A percentile compares a stretch with the other conserved stretches of the same genome.
Evolutionary conservation across 2,113 vertebrate genomes (phyloP).

Genomic region (Nasalis larvatus): DNA sequence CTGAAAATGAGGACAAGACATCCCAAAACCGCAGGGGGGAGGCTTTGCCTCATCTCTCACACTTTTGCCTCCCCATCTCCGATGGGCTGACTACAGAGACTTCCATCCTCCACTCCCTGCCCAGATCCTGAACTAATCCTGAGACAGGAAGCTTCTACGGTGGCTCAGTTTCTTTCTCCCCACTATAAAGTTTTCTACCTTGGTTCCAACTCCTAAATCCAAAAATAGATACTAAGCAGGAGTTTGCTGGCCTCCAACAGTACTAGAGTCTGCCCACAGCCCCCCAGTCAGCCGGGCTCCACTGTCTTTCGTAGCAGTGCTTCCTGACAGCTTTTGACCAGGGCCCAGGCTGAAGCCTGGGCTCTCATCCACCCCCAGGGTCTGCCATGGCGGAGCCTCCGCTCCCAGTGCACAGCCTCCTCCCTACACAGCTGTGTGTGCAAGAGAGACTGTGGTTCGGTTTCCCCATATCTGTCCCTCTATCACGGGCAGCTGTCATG

Average conservation of each 20-base stretch:
- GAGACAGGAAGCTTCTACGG: not conserved
- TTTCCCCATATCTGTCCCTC: not conserved
- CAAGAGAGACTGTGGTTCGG: not conserved
- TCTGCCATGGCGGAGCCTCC: not conserved
- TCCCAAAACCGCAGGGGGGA: accelerated
- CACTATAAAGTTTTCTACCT: not conserved
- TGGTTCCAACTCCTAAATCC: not conserved
- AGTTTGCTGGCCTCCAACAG: not conserved
- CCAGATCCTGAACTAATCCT: not conserved
- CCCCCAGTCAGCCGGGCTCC: not conserved
- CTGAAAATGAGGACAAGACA: not conserved
- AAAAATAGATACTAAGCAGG: not conserved
- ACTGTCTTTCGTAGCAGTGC: not conserved
- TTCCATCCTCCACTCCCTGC: no score
- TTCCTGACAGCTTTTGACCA: not conserved
- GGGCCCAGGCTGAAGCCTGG: no score
- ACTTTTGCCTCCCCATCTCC: not conserved
- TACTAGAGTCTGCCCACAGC: not conserved
- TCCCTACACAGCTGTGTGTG: not conserved
- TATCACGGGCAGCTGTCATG: not conserved
- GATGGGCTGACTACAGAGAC: not conserved
- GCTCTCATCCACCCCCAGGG: not conserved
- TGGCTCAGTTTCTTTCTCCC: not conserved
- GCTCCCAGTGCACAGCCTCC: not conserved
- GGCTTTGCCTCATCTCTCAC: not conserved